Percentiles rank a stretch among this genome's conserved stretches.
phyloP scores from a whole-genome alignment of 2,113 vertebrate species.

The Oceanites oceanicus region DNA sequence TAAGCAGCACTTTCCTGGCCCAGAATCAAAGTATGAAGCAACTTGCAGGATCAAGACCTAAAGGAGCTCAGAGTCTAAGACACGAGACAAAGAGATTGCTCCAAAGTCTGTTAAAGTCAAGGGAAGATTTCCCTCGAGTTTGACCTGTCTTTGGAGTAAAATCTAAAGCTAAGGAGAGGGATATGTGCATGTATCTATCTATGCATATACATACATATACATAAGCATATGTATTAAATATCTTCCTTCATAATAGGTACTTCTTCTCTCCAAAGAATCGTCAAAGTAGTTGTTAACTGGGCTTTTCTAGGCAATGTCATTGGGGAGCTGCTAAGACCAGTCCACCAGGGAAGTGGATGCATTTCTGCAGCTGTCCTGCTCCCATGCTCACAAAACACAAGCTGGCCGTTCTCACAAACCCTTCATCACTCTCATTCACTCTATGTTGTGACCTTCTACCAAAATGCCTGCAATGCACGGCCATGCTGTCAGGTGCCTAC shows the following conservation, averaged over 20 bases:
- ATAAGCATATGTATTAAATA: neutral
- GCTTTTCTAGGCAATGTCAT: neutral
- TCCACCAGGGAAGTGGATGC: neutral
- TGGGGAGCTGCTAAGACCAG: neutral
- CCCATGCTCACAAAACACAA: neutral
- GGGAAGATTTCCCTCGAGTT: neutral
- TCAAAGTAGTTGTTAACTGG: neutral
- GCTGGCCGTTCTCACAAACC: neutral
- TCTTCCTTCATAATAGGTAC: neutral
- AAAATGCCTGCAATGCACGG: neutral
- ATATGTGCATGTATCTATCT: too few species aligned
- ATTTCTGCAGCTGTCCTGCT: neutral
- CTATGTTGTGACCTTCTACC: neutral
- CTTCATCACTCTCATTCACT: neutral
- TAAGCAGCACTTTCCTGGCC: neutral
- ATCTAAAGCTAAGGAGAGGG: neutral
- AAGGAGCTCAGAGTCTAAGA: neutral
- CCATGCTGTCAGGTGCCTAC: neutral
- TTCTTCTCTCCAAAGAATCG: neutral
- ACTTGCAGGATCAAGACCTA: neutral
- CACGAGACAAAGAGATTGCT: neutral
- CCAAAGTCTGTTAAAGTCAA: neutral
- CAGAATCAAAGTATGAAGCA: neutral
- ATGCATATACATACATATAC: accelerated
- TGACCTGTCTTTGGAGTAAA: neutral